Base-by-base conservation (phyloP, 1,140 invertebrate species). In the Subanguina moxae region DNA sequence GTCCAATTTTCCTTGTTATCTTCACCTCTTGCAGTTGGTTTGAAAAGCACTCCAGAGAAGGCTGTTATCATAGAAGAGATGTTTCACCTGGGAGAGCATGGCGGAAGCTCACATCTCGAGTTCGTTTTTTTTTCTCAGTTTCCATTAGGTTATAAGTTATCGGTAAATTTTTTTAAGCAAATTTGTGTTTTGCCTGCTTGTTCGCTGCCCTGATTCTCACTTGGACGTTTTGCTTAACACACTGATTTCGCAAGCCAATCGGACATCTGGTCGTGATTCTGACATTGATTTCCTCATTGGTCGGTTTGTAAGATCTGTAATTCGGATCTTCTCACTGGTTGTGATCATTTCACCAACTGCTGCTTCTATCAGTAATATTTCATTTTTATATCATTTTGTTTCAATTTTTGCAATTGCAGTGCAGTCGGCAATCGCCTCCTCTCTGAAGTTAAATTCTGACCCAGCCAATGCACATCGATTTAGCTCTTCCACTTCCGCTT, bases 311-410 rank as follows among this genome's bases (percentile, higher is more conserved):
- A 88, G 94, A 38, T 97, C 94, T 0, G 94, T 97, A 0, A 90
- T 91, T 0, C 87, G 95, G 42, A 92, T 97, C 71, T 97, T 94
- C 84, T 92, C 97, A 0, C 91, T 97, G 74, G 90, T 96, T 65
- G 93, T 90, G 77, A 89, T 95, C 7, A 23, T 73, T 28, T 77
- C 74, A 0, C 69, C 69, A 17, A 43, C 38, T 43, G 63, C 68
- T 46, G 57, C 25, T 62, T 57, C 57, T 13, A 8, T 64, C 27
- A 38, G 32, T 38, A 38, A 38, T 11, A 5, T 38, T 38, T 19
- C n/a, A n/a, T n/a, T n/a, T n/a, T n/a, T n/a, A n/a, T n/a, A 42
- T 1, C 17, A 61, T 38, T 38, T 3, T 38, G 32, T 38, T 5
- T 38, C 3, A 38, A 5, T 38, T 38, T 38, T 38, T 38, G 59